These are phyloP conservation scores for Columbina picui DNA, from an alignment of 2,113 vertebrate genomes.

Conservation along the genomic window DNA sequence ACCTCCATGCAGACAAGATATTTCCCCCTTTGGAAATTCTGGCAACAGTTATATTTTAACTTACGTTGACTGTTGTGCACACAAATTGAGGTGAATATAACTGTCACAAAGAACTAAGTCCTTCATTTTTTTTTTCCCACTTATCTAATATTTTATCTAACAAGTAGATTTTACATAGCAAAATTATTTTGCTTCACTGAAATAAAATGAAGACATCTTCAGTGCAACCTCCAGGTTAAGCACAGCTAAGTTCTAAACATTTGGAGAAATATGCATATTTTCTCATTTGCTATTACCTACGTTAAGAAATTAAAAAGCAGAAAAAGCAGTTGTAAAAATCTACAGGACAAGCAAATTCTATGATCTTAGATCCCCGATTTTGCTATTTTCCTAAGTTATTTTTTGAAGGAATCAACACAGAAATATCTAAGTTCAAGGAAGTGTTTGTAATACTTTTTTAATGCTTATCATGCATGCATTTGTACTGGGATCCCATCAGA, in stretches of 20 bases:
- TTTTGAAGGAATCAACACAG: not conserved
- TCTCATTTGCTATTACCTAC: not conserved
- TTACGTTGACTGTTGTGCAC: not conserved
- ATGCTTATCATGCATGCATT: not conserved
- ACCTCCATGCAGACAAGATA: not conserved
- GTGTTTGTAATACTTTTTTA: not conserved
- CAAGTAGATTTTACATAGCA: not conserved
- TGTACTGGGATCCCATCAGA: not conserved
- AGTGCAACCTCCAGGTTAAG: not conserved
- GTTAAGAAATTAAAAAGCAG: not conserved
- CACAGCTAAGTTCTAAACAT: not conserved
- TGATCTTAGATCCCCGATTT: not conserved
- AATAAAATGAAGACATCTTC: not conserved
- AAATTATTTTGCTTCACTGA: not conserved
- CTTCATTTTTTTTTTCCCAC: not conserved
- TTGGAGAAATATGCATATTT: not conserved
- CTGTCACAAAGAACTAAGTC: not conserved
- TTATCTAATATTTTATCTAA: not conserved
- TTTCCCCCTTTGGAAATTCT: not conserved
- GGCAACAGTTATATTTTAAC: not conserved
- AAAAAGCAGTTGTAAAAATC: not conserved
- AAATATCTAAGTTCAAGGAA: not conserved
- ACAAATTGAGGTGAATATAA: not conserved
- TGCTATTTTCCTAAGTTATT: not conserved
- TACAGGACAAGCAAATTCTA: not conserved